Percentiles rank a stretch among this genome's conserved stretches.
Evolutionary conservation across 2,113 vertebrate species (phyloP).

Genomic region (Indicator maculatus): DNA sequence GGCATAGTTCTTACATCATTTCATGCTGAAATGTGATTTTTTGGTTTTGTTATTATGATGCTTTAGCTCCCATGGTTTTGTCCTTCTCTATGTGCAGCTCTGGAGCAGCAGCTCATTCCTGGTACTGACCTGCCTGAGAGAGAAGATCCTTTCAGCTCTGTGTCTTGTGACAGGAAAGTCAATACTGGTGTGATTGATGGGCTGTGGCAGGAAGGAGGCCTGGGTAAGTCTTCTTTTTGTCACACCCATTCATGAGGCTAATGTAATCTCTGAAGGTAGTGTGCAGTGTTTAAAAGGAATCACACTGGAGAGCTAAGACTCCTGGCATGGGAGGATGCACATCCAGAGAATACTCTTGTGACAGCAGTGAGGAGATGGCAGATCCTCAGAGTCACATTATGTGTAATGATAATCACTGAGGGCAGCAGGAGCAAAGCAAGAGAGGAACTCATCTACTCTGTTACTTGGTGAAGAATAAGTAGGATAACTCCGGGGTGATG

Average conservation of each 20-base stretch:
- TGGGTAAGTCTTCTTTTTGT: not conserved
- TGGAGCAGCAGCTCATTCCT: accelerated
- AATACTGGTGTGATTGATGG: not conserved
- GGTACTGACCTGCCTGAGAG: accelerated
- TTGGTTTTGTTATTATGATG: not conserved
- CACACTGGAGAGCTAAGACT: not conserved
- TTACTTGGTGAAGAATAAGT: not conserved
- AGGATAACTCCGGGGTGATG: accelerated
- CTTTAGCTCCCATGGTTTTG: not conserved
- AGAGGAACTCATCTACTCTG: not conserved
- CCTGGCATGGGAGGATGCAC: not conserved
- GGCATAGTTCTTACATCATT: not conserved
- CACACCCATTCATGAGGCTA: not conserved
- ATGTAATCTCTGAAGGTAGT: not conserved
- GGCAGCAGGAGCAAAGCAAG: not conserved
- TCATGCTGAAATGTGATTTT: not conserved
- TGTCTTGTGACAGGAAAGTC: not conserved
- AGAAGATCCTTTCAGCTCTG: not conserved
- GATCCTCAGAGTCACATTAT: not conserved
- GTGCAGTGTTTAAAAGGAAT: not conserved
- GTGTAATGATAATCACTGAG: accelerated
- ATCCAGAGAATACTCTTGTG: not conserved
- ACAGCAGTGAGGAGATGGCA: not conserved
- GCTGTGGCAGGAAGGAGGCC: not conserved
- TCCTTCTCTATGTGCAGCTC: not conserved